Evolutionary conservation across 2,797 vertebrate species (phyloP).

Genomic region (Discoglossus pictus): DNA sequence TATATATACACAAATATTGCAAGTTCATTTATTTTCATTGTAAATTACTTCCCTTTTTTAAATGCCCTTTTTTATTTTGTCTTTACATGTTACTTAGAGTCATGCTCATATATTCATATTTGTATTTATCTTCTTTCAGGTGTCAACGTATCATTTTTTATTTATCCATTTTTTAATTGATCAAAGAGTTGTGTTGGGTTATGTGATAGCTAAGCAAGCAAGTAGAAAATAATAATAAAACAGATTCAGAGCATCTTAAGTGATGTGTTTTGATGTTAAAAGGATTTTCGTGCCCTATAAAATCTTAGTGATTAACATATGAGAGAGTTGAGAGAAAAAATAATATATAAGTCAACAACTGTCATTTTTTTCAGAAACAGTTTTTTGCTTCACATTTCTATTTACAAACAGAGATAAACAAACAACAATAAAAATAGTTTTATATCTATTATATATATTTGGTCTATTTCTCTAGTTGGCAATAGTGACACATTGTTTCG

Average conservation of each 20-base stretch:
- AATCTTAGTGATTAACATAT: conserved; percentile 31
- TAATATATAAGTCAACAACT: background rate
- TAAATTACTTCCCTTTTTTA: too few relatives aligned
- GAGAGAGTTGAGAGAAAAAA: conserved; percentile 17
- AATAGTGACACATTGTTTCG: background rate
- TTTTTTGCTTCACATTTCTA: conserved; percentile 5
- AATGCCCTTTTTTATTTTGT: too few relatives aligned
- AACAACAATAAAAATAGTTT: background rate
- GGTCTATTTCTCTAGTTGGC: conserved; percentile 6
- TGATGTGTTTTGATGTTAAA: conserved; percentile 27
- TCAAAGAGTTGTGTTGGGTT: conserved; percentile 23
- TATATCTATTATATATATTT: conserved; percentile 4
- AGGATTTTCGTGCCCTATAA: conserved; percentile 19
- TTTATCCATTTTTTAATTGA: conserved; percentile 36
- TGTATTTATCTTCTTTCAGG: conserved; percentile 23
- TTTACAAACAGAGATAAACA: conserved; percentile 30
- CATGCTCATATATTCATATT: conserved; percentile 17
- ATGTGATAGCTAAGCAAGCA: conserved; percentile 18
- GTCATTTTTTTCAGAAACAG: background rate
- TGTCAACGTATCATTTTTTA: conserved; percentile 42
- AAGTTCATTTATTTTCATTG: too few relatives aligned
- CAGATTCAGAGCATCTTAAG: conserved; percentile 2
- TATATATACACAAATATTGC: too few relatives aligned
- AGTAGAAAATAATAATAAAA: background rate
- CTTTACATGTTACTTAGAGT: conserved; percentile 13